phyloP scores from a whole-genome alignment of 2,113 vertebrate genomes.

The Chinchilla lanigera region DNA sequence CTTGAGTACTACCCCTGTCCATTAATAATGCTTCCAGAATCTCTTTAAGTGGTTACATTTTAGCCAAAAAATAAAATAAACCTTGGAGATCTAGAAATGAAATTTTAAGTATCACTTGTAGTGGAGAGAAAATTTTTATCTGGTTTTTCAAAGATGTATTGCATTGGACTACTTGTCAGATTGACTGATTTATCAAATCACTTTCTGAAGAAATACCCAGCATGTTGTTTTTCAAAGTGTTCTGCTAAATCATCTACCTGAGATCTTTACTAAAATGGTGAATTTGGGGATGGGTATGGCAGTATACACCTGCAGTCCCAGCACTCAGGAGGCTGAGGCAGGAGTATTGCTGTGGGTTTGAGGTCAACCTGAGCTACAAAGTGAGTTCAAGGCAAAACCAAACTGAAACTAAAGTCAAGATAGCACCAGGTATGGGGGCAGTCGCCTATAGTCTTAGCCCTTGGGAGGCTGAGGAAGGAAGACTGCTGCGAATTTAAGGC shows the following conservation, averaged over 20 bases:
- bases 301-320: background rate
- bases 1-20: background rate
- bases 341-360: background rate
- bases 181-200: slow-evolving; percentile 45
- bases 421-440: background rate
- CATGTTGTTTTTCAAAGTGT: background rate
- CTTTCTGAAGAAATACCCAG: background rate
- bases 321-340: background rate
- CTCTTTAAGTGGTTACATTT: background rate
- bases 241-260: background rate
- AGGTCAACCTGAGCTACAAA: background rate
- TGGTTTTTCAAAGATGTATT: slow-evolving; percentile 35
- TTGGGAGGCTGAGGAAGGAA: background rate
- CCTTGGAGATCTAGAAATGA: background rate
- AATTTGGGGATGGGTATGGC: background rate
- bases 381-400: background rate
- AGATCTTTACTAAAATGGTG: slow-evolving; percentile 44
- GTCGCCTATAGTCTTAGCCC: background rate
- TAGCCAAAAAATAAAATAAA: background rate
- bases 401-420: background rate
- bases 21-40: slow-evolving; percentile 6
- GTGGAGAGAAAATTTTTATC: background rate
- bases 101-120: slow-evolving; percentile 12
- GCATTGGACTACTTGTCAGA: background rate
- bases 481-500: background rate